Conservation (phyloP, 1,140 invertebrate species). For the Hylyphantes graminicola region DNA sequence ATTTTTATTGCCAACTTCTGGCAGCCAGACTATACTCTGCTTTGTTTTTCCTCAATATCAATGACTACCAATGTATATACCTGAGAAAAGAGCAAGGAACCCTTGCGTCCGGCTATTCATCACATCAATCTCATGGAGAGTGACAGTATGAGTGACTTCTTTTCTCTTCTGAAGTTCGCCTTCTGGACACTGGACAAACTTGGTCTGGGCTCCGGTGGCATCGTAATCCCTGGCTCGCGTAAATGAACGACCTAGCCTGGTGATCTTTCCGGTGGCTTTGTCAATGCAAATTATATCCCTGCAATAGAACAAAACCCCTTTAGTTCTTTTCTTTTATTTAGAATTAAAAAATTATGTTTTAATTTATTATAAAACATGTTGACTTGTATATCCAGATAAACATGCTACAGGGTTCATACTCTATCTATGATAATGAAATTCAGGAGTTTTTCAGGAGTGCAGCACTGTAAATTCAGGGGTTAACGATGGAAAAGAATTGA, state of each 20-base stretch:
- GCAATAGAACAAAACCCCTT: conserved; percentile 60
- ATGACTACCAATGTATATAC: conserved; percentile 67
- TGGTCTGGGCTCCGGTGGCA: conserved; percentile 87
- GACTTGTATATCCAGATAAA: not conserved
- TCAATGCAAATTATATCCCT: conserved; percentile 98
- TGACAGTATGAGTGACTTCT: conserved; percentile 98
- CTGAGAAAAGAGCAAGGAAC: conserved; percentile 96
- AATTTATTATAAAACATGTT: not conserved
- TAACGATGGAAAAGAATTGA: no score
- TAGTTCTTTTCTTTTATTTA: no score
- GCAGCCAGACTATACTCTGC: no score
- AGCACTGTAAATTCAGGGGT: no score
- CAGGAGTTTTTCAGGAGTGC: no score
- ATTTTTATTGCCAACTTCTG: no score
- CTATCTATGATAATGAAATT: no score
- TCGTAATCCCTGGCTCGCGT: conserved; percentile 97
- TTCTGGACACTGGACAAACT: conserved; percentile 98
- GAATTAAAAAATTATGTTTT: no score
- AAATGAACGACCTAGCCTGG: conserved; percentile 93
- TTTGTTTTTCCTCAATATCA: no score
- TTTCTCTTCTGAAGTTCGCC: conserved; percentile 99
- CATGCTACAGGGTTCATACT: no score
- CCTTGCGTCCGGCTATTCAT: conserved; percentile 98
- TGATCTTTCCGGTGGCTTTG: conserved; percentile 97
- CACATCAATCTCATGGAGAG: conserved; percentile 98